Conservation (phyloP, 1,140 invertebrate species). For the Grapholita molesta region DNA sequence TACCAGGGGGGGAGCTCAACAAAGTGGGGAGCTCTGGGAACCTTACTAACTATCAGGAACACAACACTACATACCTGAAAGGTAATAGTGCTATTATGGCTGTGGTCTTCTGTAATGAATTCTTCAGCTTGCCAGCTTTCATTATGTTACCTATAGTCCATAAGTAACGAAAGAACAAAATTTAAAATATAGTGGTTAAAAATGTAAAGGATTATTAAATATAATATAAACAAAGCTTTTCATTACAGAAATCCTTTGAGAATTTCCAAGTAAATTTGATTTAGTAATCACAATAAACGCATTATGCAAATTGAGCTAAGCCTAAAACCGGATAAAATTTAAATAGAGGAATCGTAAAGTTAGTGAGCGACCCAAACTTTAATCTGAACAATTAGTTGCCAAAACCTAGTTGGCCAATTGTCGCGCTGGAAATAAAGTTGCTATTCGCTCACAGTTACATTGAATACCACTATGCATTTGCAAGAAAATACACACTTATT, state of each 20-base stretch:
- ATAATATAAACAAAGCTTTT: not conserved
- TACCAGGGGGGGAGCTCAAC: too few relatives aligned
- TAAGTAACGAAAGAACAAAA: too few relatives aligned
- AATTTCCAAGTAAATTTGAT: not conserved
- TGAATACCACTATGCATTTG: conserved; percentile 30
- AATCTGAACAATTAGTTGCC: conserved; percentile 57
- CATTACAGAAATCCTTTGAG: not conserved
- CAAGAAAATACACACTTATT: conserved; percentile 25
- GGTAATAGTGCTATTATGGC: too few relatives aligned
- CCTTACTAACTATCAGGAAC: too few relatives aligned
- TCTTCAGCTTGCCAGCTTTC: too few relatives aligned
- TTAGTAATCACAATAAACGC: conserved; percentile 1
- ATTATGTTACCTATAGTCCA: too few relatives aligned
- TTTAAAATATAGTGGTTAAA: too few relatives aligned
- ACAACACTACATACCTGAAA: too few relatives aligned
- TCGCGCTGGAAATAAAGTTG: conserved; percentile 61
- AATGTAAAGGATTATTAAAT: too few relatives aligned
- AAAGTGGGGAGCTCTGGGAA: too few relatives aligned
- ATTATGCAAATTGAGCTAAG: conserved; percentile 9
- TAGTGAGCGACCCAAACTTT: conserved; percentile 50
- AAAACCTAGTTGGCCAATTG: conserved; percentile 63
- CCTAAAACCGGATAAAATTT: conserved; percentile 21
- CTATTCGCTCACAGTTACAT: conserved; percentile 44
- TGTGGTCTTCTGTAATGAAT: too few relatives aligned
- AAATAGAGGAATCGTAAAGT: conserved; percentile 27